A percentile compares a stretch with the other conserved stretches of the same genome.
Evolutionary conservation across 2,888 invertebrate species (phyloP).

Genomic region (Cheilosia pagana): DNA sequence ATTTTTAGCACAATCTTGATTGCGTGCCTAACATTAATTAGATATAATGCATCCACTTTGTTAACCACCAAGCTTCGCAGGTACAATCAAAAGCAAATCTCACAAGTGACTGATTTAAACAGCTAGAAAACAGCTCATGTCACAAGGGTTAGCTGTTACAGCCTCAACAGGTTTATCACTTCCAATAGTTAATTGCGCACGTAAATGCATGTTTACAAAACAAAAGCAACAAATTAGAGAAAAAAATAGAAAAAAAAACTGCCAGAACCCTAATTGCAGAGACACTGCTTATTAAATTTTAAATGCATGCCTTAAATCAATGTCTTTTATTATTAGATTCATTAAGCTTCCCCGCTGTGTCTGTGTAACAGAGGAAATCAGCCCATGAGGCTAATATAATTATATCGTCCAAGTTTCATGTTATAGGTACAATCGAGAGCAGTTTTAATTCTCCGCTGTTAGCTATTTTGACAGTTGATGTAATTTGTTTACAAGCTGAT

Average conservation of each 20-base stretch:
- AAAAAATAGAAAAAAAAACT: background rate
- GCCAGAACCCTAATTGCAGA: slow-evolving; percentile 8
- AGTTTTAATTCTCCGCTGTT: too few species aligned
- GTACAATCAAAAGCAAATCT: background rate
- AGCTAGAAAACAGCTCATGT: background rate
- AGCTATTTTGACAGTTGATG: too few species aligned
- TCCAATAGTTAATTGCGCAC: slow-evolving; percentile 35
- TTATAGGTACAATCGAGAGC: too few species aligned
- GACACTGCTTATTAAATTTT: background rate
- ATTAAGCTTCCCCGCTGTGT: background rate
- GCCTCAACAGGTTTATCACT: slow-evolving; percentile 18
- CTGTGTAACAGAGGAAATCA: background rate
- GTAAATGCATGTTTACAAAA: background rate
- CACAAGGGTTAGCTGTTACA: slow-evolving; percentile 9
- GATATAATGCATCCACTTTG: too few species aligned
- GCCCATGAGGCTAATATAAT: too few species aligned
- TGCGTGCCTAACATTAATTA: too few species aligned
- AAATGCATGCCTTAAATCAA: background rate
- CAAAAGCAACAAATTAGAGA: background rate
- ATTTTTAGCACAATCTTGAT: too few species aligned
- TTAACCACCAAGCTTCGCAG: too few species aligned
- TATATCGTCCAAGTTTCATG: too few species aligned
- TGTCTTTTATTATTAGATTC: background rate
- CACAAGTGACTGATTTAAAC: slow-evolving; percentile 14
- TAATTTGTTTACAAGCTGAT: too few species aligned